Base-by-base conservation (phyloP, 2,113 vertebrate genomes). In the Nothoprocta perdicaria region DNA sequence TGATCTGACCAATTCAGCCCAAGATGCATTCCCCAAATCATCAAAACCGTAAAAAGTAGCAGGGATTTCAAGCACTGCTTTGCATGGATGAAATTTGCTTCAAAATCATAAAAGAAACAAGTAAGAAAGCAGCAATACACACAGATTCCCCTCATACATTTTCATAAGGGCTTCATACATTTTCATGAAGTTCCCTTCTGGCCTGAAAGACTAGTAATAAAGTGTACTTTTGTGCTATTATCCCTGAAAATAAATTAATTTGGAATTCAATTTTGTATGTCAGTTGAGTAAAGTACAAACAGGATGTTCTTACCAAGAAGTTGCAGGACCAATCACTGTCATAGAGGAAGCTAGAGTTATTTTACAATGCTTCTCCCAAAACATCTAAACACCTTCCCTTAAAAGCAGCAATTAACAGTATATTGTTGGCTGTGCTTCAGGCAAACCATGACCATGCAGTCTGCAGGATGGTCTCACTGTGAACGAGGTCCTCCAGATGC, bases 351-450 rank as follows among this genome's bases (percentile, higher is more conserved):
- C 81, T 69, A 73, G 31, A 75, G 62, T 15, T 73, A 45, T 53
- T 81, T 87, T 26, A 81, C 9, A 76, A 31, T 8, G 17, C 10
- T 63, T 65, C 52, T 82, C 18, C 41, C 10, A 61, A 73, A 1
- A 2, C 3, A 89, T 40, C 26, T 62, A 67, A 92, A 85, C 26
- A 57, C 10, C 6, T 3, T 17, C 14, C 46, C 79, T 75, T 86
- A 45, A 76, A 80, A 77, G 0, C 35, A 63, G 38, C 16, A 41
- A n/a, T 68, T 75, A 69, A 45, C 3, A 73, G n/a, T 10, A 0
- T 12, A 50, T 48, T 40, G n/a, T 35, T 6, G 31, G 40, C 35
- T 63, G 8, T 0, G 0, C 3, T 2, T 60, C 19, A 63, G 65
- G 71, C 19, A 63, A 68, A 38, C 12, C 60, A 46, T 24, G 33